phyloP scores from a whole-genome alignment of 2,888 invertebrate genomes.

The Scrobipalpa costella region DNA sequence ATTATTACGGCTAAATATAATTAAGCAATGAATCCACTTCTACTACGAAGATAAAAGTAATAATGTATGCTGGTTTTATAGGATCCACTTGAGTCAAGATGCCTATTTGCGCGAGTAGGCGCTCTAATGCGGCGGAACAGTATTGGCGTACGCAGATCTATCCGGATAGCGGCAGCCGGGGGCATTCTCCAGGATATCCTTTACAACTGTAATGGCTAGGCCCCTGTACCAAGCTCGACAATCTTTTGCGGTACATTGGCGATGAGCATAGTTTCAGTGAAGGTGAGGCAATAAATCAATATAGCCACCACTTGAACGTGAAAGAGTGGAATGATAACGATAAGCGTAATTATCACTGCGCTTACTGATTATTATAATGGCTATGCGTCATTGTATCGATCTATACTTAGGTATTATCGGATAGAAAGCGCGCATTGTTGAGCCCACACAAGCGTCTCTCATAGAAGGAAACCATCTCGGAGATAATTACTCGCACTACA shows the following conservation, averaged over 20 bases:
- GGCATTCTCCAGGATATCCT: constrained; percentile 24
- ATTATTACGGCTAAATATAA: constrained; percentile 15
- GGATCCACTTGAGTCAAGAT: constrained; percentile 11
- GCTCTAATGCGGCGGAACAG: constrained; percentile 15
- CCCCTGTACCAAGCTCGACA: constrained; percentile 14
- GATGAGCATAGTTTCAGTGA: background rate
- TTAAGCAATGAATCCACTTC: background rate
- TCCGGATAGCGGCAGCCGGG: constrained; percentile 19
- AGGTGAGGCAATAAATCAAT: constrained; percentile 45
- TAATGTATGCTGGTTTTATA: constrained; percentile 11
- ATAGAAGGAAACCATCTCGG: constrained; percentile 49
- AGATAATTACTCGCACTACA: constrained; percentile 36
- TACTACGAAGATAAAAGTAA: constrained; percentile 13
- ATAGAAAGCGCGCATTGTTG: constrained; percentile 62
- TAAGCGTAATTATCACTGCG: constrained; percentile 52
- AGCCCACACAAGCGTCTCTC: constrained; percentile 52
- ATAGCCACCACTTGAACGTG: constrained; percentile 43
- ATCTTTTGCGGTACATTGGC: constrained; percentile 7
- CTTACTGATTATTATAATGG: constrained; percentile 30
- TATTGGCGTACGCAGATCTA: constrained; percentile 21
- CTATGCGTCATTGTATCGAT: constrained; percentile 56
- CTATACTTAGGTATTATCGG: constrained; percentile 37
- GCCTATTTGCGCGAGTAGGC: constrained; percentile 11
- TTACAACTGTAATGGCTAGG: constrained; percentile 12
- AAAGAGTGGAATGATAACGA: constrained; percentile 49